Percentiles rank a stretch among this genome's conserved stretches.
Conservation (phyloP, 2,113 vertebrate genomes). For the Malurus cyaneus region DNA sequence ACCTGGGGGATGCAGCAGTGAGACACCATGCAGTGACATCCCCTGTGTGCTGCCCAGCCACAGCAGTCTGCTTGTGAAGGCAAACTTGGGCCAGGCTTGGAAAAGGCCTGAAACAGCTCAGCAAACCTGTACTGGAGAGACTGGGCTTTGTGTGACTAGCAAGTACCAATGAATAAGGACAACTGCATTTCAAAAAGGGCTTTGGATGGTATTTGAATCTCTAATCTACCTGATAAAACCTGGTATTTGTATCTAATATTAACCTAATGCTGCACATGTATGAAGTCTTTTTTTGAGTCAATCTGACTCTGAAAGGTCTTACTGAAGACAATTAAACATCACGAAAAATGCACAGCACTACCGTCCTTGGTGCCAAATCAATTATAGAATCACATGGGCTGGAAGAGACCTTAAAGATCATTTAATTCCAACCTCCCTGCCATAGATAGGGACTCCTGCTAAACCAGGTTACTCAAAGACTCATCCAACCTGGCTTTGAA, state of each 20-base stretch:
- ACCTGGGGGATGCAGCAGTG: fast-evolving
- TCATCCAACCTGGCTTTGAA: background rate
- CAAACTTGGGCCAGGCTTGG: background rate
- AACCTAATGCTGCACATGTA: background rate
- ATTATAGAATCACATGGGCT: background rate
- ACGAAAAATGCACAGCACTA: background rate
- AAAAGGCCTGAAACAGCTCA: background rate
- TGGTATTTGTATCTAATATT: background rate
- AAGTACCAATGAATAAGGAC: fast-evolving
- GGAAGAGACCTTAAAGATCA: background rate
- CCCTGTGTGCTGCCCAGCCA: fast-evolving
- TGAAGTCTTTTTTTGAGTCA: background rate
- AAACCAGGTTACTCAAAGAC: background rate
- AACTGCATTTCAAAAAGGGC: background rate
- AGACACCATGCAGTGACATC: fast-evolving
- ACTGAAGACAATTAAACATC: background rate
- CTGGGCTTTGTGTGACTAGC: background rate
- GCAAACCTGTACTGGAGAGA: background rate
- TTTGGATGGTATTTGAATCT: background rate
- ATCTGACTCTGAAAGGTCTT: background rate
- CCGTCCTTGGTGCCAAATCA: background rate
- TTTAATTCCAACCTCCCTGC: background rate
- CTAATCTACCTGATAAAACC: background rate
- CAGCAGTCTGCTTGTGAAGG: background rate
- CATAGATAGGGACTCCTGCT: background rate